phyloP scores from a whole-genome alignment of 1,140 invertebrate genomes.

The Euglossa dilemma region DNA sequence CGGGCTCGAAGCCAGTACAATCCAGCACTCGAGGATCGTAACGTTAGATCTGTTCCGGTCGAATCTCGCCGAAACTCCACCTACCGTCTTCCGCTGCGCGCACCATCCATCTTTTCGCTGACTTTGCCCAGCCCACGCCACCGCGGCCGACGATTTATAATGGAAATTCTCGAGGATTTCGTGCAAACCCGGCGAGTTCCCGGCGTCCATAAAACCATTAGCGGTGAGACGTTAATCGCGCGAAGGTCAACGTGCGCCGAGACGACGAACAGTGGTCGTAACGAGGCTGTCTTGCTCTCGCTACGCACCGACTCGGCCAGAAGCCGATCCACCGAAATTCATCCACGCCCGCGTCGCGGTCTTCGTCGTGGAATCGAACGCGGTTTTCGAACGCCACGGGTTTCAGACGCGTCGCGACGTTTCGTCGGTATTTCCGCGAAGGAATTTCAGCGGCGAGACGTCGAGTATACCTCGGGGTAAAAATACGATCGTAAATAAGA shows the following conservation, averaged over 20 bases:
- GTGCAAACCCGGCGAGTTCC: not conserved
- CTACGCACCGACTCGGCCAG: not conserved
- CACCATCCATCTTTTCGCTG: slow-evolving; percentile 67
- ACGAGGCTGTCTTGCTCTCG: not conserved
- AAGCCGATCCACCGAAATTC: not conserved
- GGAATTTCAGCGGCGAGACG: no score
- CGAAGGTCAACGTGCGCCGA: not conserved
- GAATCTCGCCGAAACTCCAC: slow-evolving; percentile 47
- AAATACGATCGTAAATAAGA: no score
- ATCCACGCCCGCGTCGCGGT: not conserved
- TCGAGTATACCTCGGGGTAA: no score
- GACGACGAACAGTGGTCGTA: not conserved
- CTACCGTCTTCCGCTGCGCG: slow-evolving; percentile 26
- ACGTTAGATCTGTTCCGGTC: slow-evolving; percentile 70
- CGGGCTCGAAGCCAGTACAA: slow-evolving; percentile 53
- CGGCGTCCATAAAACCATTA: slow-evolving; percentile 38
- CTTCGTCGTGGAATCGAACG: no score
- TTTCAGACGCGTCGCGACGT: no score
- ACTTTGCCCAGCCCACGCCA: slow-evolving; percentile 49
- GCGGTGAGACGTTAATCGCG: slow-evolving; percentile 40
- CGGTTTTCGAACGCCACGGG: no score
- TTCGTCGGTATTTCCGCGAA: no score
- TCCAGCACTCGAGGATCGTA: slow-evolving; percentile 46
- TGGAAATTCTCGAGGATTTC: slow-evolving; percentile 49
- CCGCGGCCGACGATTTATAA: slow-evolving; percentile 59